phyloP scores from a whole-genome alignment of 2,113 vertebrate species.

The Tragelaphus strepsiceros region DNA sequence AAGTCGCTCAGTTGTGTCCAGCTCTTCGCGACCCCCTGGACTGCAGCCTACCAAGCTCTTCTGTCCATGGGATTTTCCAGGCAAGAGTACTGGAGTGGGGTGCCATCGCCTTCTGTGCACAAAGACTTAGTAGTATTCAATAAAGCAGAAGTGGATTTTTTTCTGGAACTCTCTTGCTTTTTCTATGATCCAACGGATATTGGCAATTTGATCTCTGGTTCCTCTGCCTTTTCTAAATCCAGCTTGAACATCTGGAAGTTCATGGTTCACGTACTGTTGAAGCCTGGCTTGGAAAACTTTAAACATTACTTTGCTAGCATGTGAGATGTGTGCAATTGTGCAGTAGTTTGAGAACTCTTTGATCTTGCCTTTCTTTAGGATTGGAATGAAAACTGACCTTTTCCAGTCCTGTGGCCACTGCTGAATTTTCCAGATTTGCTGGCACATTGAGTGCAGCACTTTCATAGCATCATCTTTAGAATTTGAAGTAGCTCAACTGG shows the following conservation, averaged over 20 bases:
- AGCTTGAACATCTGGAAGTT: neutral
- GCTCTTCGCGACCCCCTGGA: too few relatives aligned
- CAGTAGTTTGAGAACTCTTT: neutral
- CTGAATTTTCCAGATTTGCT: neutral
- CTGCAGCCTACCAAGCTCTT: too few relatives aligned
- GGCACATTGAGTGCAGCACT: neutral
- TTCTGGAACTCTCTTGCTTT: neutral
- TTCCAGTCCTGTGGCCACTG: neutral
- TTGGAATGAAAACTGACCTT: neutral
- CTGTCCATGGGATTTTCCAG: too few relatives aligned
- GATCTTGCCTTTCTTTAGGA: neutral
- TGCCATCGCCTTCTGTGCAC: neutral
- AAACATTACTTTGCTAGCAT: neutral
- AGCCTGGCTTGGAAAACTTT: neutral
- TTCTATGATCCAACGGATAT: neutral
- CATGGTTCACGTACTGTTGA: neutral
- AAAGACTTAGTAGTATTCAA: neutral
- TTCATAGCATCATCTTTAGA: neutral
- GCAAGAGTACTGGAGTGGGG: too few relatives aligned
- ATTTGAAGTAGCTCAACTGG: neutral
- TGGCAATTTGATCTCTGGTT: neutral
- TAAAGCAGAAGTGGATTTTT: neutral
- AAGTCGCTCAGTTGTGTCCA: too few relatives aligned
- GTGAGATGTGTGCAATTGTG: neutral
- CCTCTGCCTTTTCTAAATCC: neutral